Evolutionary conservation across 2,797 vertebrate species (phyloP).

Genomic region (Onychomys leucogaster): DNA sequence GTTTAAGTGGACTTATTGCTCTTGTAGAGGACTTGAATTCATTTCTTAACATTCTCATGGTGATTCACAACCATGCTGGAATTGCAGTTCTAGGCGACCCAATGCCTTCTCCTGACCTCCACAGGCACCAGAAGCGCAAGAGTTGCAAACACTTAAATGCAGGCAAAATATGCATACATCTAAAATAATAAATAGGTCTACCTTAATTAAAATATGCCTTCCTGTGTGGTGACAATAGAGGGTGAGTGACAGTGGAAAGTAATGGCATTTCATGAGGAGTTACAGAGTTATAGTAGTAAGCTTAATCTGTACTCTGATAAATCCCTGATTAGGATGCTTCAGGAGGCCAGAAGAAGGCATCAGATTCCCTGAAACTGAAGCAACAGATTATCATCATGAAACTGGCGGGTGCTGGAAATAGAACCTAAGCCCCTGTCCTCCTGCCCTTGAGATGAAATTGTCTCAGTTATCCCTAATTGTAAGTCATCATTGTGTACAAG

Average conservation of each 20-base stretch:
- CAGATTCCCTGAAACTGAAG: neutral
- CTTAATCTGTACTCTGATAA: neutral
- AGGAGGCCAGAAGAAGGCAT: neutral
- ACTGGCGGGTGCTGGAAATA: neutral
- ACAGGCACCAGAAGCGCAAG: rapidly evolving
- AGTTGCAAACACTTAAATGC: neutral
- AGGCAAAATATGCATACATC: neutral
- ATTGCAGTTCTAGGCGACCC: neutral
- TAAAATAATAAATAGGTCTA: neutral
- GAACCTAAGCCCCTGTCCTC: rapidly evolving
- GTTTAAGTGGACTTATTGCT: neutral
- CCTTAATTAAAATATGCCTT: neutral
- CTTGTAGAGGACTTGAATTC: no score
- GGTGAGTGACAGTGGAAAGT: rapidly evolving
- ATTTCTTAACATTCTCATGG: neutral
- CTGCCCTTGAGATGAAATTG: neutral
- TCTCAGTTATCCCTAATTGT: neutral
- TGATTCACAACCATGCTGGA: rapidly evolving
- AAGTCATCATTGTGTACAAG: neutral
- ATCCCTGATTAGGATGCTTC: neutral
- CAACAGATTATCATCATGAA: neutral
- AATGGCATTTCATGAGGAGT: neutral
- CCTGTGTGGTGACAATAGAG: neutral
- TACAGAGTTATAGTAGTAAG: neutral
- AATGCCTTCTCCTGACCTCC: neutral